Conservation (phyloP, 2,888 invertebrate genomes). For the Choristoneura rosaceana region DNA sequence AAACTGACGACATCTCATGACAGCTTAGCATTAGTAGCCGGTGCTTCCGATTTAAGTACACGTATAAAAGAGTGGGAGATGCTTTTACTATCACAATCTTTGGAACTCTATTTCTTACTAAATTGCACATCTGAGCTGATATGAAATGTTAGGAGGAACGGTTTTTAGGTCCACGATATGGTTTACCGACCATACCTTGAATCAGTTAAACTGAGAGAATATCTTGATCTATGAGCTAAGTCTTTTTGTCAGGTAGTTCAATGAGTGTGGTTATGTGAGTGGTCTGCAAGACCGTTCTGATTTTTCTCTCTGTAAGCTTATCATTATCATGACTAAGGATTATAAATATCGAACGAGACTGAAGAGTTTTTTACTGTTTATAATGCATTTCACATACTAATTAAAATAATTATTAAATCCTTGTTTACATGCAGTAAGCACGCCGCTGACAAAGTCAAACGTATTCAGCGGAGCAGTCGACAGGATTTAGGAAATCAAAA, state of each 20-base stretch:
- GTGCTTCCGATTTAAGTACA: slow-evolving; percentile 25
- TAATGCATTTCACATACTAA: slow-evolving; percentile 29
- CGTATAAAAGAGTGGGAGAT: neutral
- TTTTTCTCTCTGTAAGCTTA: slow-evolving; percentile 33
- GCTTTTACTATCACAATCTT: slow-evolving; percentile 3
- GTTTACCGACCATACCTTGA: neutral
- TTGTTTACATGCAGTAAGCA: slow-evolving; percentile 14
- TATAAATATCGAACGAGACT: slow-evolving; percentile 40
- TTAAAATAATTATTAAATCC: slow-evolving; percentile 23
- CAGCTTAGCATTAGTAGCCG: slow-evolving; percentile 31
- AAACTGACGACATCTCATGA: slow-evolving; percentile 32
- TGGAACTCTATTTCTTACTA: neutral
- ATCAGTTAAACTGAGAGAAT: slow-evolving; percentile 4
- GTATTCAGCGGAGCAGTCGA: slow-evolving; percentile 19
- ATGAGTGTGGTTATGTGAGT: neutral
- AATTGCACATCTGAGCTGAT: slow-evolving; percentile 1
- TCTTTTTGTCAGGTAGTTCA: neutral
- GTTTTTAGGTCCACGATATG: neutral
- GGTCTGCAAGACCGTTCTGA: neutral
- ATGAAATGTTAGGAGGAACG: neutral
- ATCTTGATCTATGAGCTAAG: neutral
- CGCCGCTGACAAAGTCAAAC: slow-evolving; percentile 30
- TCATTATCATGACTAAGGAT: slow-evolving; percentile 35
- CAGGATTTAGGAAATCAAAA: slow-evolving; percentile 9
- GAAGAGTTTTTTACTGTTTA: slow-evolving; percentile 42